These are phyloP conservation scores for Stenurella melanura DNA, from an alignment of 2,888 invertebrate genomes.

Conservation along the genomic window DNA sequence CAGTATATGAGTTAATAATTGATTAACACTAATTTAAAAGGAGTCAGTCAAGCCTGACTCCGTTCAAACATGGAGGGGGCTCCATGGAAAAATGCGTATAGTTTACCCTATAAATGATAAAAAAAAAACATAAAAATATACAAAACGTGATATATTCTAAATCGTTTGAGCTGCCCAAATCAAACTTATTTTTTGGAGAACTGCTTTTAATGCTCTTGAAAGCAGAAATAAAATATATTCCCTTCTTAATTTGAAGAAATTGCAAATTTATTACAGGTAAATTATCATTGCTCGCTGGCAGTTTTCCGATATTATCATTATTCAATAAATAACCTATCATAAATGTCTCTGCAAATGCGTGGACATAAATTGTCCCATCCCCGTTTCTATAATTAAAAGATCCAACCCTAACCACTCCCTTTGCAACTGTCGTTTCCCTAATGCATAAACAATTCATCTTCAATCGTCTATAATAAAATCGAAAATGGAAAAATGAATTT, in stretches of 20 bases:
- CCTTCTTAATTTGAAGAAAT: background rate
- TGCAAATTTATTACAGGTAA: background rate
- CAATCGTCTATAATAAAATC: slow-evolving; percentile 32
- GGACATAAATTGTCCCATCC: slow-evolving; percentile 65
- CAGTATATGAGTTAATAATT: no score
- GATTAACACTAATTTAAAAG: no score
- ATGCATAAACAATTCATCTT: slow-evolving; percentile 63
- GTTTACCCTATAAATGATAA: no score
- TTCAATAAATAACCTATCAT: slow-evolving; percentile 64
- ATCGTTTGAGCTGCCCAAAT: no score
- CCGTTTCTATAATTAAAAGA: slow-evolving; percentile 68
- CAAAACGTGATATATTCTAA: no score
- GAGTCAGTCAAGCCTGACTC: no score
- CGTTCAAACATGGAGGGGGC: no score
- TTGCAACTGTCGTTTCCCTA: slow-evolving; percentile 63
- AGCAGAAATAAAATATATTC: no score
- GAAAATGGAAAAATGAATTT: slow-evolving; percentile 39
- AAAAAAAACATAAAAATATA: no score
- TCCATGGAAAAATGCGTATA: no score
- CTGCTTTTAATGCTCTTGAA: no score
- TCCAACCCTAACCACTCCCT: slow-evolving; percentile 62
- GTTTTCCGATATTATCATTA: slow-evolving; percentile 46
- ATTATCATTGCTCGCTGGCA: background rate
- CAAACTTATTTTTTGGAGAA: no score
- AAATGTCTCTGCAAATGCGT: slow-evolving; percentile 60